A percentile compares a stretch with the other conserved stretches of the same genome.
Evolutionary conservation across 2,113 vertebrate species (phyloP).

Genomic region (Talpa occidentalis): DNA sequence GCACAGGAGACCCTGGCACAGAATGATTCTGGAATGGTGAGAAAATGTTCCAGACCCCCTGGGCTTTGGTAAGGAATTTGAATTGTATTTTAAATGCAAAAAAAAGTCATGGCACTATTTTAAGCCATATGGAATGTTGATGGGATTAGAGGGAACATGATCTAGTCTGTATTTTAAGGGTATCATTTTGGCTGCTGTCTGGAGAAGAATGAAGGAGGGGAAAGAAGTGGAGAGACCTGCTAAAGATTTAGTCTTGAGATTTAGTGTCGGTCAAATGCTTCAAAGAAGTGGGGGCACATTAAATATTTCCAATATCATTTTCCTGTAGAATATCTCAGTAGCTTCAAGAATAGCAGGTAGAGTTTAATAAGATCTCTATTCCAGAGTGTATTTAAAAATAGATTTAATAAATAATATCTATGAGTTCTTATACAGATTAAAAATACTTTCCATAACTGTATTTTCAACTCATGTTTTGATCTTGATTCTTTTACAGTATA

Average conservation of each 20-base stretch:
- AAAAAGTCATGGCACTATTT: neutral
- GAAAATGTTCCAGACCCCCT: neutral
- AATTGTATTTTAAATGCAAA: neutral
- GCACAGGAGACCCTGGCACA: neutral
- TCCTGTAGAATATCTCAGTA: neutral
- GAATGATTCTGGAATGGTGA: neutral
- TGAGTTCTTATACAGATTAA: neutral
- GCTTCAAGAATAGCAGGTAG: neutral
- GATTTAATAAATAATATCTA: conserved; percentile 67
- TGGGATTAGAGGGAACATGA: neutral
- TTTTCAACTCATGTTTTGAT: neutral
- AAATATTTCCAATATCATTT: neutral
- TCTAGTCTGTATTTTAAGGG: neutral
- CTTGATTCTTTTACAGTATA: neutral
- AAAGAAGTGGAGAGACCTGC: neutral
- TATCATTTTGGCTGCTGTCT: neutral
- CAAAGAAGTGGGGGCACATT: neutral
- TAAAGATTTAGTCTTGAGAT: neutral
- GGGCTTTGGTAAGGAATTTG: too few species aligned
- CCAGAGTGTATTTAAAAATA: neutral
- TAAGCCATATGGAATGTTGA: neutral
- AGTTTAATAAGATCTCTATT: conserved; percentile 36
- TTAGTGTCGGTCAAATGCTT: neutral
- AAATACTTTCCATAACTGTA: neutral
- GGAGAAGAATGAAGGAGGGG: neutral